Conservation (phyloP, 2,113 vertebrate genomes). For the Actenoides hombroni region DNA sequence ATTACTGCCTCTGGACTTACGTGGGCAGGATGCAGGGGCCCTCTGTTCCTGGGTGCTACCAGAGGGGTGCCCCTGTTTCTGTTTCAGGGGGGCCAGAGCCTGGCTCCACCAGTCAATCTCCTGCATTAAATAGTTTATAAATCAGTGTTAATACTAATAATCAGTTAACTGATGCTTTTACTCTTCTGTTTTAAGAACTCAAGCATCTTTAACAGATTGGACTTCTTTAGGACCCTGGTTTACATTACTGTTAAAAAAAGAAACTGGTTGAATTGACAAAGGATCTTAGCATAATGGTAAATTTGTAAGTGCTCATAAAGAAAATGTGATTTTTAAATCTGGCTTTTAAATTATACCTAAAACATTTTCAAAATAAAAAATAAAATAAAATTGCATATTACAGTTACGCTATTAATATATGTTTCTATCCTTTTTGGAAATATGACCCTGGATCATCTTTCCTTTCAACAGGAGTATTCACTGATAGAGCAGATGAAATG, state of each 20-base stretch:
- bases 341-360: not conserved
- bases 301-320: not conserved
- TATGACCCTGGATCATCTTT: not conserved
- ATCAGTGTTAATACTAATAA: not conserved
- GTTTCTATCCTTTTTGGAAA: not conserved
- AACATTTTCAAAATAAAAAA: not conserved
- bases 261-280: not conserved
- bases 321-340: not conserved
- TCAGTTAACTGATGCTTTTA: not conserved
- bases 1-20: too few relatives aligned
- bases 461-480: not conserved
- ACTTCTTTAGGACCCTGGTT: not conserved
- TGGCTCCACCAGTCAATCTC: too few relatives aligned
- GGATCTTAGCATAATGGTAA: not conserved
- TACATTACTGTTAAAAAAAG: not conserved
- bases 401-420: not conserved
- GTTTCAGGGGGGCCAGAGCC: too few relatives aligned
- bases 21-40: too few relatives aligned
- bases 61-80: too few relatives aligned
- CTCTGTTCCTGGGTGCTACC: too few relatives aligned
- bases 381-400: not conserved
- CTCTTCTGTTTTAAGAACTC: not conserved
- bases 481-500: not conserved
- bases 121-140: not conserved
- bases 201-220: not conserved